Conservation (phyloP, 2,113 vertebrate genomes). For the Vulpes vulpes region DNA sequence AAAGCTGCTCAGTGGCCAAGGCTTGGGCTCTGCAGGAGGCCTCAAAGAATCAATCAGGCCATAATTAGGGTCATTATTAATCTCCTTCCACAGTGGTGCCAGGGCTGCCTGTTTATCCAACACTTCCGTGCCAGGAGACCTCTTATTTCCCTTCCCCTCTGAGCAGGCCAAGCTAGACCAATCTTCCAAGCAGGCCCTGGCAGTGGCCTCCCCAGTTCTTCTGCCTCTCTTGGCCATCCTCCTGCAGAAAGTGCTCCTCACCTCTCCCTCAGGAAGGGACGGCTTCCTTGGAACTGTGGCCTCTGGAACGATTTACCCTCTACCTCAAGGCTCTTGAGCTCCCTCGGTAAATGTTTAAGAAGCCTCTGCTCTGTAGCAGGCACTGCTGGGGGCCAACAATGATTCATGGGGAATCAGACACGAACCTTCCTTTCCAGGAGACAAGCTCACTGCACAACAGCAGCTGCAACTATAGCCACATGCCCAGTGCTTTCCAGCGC, state of each 20-base stretch:
- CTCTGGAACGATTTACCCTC: background rate
- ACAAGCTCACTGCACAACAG: background rate
- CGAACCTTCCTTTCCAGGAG: background rate
- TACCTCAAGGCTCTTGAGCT: background rate
- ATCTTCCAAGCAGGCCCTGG: background rate
- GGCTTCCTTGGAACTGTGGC: background rate
- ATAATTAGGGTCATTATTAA: conserved; percentile 64
- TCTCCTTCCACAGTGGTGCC: background rate
- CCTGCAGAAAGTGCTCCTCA: background rate
- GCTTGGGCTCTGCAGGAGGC: background rate
- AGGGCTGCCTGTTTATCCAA: conserved; percentile 61
- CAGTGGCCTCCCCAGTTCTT: background rate
- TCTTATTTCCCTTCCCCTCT: background rate
- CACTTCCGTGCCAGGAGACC: background rate
- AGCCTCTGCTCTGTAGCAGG: background rate
- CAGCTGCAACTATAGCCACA: background rate
- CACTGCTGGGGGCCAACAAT: background rate
- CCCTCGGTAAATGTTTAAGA: background rate
- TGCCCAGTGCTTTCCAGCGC: fast-evolving
- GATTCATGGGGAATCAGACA: background rate
- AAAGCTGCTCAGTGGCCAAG: background rate
- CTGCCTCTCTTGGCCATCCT: background rate
- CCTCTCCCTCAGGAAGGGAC: background rate
- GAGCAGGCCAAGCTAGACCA: background rate
- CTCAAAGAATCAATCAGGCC: conserved; percentile 31